Evolutionary conservation across 2,888 invertebrate genomes (phyloP), one percentile per base, ranked within the genome.

Genomic region (Acronicta psi): DNA sequence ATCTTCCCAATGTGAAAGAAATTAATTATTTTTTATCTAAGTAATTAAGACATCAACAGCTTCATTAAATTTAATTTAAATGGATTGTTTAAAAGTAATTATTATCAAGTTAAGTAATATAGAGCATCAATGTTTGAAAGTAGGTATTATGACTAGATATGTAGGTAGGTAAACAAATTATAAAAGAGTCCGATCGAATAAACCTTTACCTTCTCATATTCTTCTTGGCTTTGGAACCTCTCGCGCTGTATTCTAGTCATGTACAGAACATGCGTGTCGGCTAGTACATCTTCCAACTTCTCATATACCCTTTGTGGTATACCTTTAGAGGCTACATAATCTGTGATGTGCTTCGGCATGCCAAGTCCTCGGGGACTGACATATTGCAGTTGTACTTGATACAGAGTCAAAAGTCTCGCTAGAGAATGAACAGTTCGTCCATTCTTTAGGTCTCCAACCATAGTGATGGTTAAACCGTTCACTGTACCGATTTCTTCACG

Each of bases 401-500:
- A 99, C 34, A 98, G 93, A 0, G 99, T 99, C 53, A 99, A 94
- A 10, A 99, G 95, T 66, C 98, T 96, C 6, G 99, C 99, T 58
- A 99, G 93, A 0, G 99, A 99, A 91, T 99, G 99, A 0, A 99
- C 99, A 2, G 99, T 99, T 36, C 99, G 96, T 0, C 99, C 99
- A 89, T 99, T 98, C 88, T 98, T 99, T 75, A 99, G 94, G 90
- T 99, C 99, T 6, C 99, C 99, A 17, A 99, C 99, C 96, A 99
- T 97, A 0, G 99, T 99, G 51, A 99, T 98, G 0, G 98, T 99
- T 10, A 99, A 95, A 0, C 98, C 98, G 85, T 99, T 99, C 0
- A 99, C 99, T 0, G 99, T 99, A 75, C 99, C 99, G 64, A 99
- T 98, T 94, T 99, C 99, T 92, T 99, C 99, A 67, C 99, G 95